Percentiles rank a stretch among this genome's conserved stretches.
Evolutionary conservation across 2,888 invertebrate genomes (phyloP).

Genomic region (Germaria angustata): DNA sequence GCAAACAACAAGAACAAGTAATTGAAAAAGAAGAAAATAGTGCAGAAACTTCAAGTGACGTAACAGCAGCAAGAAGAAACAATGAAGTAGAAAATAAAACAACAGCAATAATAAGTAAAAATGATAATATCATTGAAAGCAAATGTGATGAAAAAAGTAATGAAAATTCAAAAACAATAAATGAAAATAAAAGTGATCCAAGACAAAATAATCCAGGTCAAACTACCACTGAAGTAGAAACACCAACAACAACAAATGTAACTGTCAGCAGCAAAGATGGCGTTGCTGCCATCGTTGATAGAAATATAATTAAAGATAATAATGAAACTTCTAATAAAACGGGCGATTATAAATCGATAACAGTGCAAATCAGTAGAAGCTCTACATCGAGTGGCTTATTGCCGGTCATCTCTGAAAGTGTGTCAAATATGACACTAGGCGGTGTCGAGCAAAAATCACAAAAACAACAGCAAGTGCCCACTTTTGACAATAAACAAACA

Average conservation of each 20-base stretch:
- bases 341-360: slow-evolving; percentile 69
- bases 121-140: slow-evolving; percentile 44
- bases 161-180: slow-evolving; percentile 40
- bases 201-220: slow-evolving; percentile 32
- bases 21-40: slow-evolving; percentile 52
- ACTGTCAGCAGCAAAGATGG: slow-evolving; percentile 25
- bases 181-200: slow-evolving; percentile 57
- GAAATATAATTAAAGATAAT: slow-evolving; percentile 1
- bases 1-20: slow-evolving; percentile 65
- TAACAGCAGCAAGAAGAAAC: slow-evolving; percentile 61
- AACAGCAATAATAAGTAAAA: slow-evolving; percentile 45
- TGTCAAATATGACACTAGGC: slow-evolving; percentile 59
- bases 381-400: not conserved
- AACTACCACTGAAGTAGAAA: too few species aligned
- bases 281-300: not conserved
- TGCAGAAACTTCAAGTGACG: slow-evolving; percentile 46
- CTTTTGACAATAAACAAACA: slow-evolving; percentile 46
- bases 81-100: slow-evolving; percentile 70
- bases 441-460: slow-evolving; percentile 51
- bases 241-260: slow-evolving; percentile 54
- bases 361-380: slow-evolving; percentile 46
- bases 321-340: slow-evolving; percentile 51
- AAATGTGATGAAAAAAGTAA: slow-evolving; percentile 31
- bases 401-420: slow-evolving; percentile 36
- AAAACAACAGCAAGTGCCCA: slow-evolving; percentile 23